Evolutionary conservation across 2,888 invertebrate genomes (phyloP), one percentile per base, ranked within the genome.

Genomic region (Cheiracanthium punctorium): DNA sequence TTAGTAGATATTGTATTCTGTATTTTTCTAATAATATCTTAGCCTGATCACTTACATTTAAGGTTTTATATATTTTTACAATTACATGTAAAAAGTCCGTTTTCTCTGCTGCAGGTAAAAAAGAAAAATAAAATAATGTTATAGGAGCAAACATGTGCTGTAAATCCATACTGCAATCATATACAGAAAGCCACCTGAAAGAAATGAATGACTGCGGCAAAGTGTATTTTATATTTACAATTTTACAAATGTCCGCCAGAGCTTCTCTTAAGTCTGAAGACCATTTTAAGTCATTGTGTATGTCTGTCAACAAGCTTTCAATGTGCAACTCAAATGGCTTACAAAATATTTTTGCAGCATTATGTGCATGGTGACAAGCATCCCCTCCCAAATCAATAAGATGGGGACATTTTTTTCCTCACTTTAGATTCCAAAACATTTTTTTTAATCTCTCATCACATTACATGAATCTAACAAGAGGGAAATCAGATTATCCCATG

Each of bases 81-180:
- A 76, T 37, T 37, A 33, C 5, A 20, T 65, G 65, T 32, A 76
- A 76, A 37, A 28, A 76, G 4, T 65, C 33, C 30, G 1, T 24
- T 37, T 37, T 64, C 12, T 76, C 17, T 67, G 12, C 24, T 41
- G 12, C 33, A 28, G 24, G n/a, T 20, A 76, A 24, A 65, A 76
- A 76, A 7, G 65, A 76, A 33, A 76, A 76, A n/a, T 17, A 33
- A 76, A 65, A 58, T 20, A 7, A 67, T n/a, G n/a, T n/a, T n/a
- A n/a, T n/a, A n/a, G n/a, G n/a, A n/a, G n/a, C n/a, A n/a, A n/a
- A n/a, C n/a, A n/a, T n/a, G n/a, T n/a, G n/a, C n/a, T n/a, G n/a
- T n/a, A n/a, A 10, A 37, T 32, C n/a, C 24, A 67, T 37, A 24
- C 4, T 29, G 4, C 67, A 29, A 67, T 67, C 67, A 67, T 67